Evolutionary conservation across 2,888 invertebrate species (phyloP).

Genomic region (Tachystola acroxantha): DNA sequence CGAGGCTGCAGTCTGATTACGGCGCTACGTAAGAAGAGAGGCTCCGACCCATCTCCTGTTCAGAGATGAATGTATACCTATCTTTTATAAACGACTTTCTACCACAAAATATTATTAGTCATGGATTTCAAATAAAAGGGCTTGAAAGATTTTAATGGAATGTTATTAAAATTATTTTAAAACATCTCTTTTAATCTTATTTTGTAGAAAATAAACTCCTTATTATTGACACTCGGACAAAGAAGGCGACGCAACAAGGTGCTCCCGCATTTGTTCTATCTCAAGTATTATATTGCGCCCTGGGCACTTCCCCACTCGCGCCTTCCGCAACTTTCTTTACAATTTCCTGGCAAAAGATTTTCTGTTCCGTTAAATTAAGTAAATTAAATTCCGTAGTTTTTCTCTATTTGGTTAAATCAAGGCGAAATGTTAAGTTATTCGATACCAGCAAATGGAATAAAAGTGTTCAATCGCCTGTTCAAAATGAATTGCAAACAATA

Average conservation of each 20-base stretch:
- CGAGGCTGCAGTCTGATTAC: constrained; percentile 66
- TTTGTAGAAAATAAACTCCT: constrained; percentile 43
- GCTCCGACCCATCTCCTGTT: constrained; percentile 42
- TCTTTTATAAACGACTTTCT: too few relatives aligned
- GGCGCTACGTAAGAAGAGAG: constrained; percentile 54
- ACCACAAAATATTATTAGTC: too few relatives aligned
- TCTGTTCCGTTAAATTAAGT: constrained; percentile 60
- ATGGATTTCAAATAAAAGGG: too few relatives aligned
- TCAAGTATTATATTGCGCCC: constrained; percentile 58
- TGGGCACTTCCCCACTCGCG: constrained; percentile 47
- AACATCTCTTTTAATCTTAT: too few relatives aligned
- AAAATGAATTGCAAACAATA: constrained; percentile 76
- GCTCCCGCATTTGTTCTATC: constrained; percentile 54
- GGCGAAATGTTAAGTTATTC: constrained; percentile 55
- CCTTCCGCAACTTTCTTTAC: constrained; percentile 55
- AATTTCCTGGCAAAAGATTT: constrained; percentile 56
- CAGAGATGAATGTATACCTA: constrained; percentile 37
- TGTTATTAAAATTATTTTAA: too few relatives aligned
- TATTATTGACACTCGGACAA: constrained; percentile 48
- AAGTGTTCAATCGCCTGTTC: constrained; percentile 68
- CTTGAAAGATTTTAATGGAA: too few relatives aligned
- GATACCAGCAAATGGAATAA: constrained; percentile 58
- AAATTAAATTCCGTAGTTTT: constrained; percentile 55
- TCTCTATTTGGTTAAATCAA: constrained; percentile 36
- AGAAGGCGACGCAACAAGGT: constrained; percentile 51